Evolutionary conservation across 1,140 invertebrate genomes (phyloP).

Genomic region (Bicyclus anynana): DNA sequence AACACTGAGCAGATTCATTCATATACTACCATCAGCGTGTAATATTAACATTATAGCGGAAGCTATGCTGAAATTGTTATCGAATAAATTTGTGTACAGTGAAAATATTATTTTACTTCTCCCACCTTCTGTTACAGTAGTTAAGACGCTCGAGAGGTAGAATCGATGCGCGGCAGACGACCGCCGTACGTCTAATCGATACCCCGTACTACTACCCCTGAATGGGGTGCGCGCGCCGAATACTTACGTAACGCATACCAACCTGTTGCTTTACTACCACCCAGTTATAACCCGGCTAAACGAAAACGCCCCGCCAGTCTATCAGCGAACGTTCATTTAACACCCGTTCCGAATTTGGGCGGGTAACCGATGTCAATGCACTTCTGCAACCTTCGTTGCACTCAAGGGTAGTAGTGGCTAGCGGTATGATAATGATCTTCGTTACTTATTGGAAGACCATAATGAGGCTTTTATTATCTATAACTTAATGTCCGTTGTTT

Average conservation of each 20-base stretch:
- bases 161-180: constrained; percentile 48
- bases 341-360: constrained; percentile 38
- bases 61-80: too few species aligned
- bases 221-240: constrained; percentile 69
- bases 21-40: too few species aligned
- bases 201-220: constrained; percentile 58
- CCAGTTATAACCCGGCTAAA: constrained; percentile 54
- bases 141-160: constrained; percentile 46
- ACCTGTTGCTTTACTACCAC: constrained; percentile 70
- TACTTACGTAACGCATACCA: constrained; percentile 63
- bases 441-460: constrained; percentile 46
- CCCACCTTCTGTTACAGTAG: too few species aligned
- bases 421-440: constrained; percentile 66
- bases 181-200: constrained; percentile 61
- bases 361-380: constrained; percentile 65
- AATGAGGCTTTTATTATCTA: constrained; percentile 15
- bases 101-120: too few species aligned
- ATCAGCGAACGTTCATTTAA: constrained; percentile 26
- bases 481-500: neutral
- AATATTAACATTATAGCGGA: too few species aligned
- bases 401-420: constrained; percentile 66
- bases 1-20: too few species aligned
- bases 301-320: constrained; percentile 34
- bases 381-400: constrained; percentile 68
- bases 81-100: too few species aligned